These are phyloP conservation scores for Rotaria macrura DNA, from an alignment of 2,888 invertebrate species.

Conservation along the genomic window DNA sequence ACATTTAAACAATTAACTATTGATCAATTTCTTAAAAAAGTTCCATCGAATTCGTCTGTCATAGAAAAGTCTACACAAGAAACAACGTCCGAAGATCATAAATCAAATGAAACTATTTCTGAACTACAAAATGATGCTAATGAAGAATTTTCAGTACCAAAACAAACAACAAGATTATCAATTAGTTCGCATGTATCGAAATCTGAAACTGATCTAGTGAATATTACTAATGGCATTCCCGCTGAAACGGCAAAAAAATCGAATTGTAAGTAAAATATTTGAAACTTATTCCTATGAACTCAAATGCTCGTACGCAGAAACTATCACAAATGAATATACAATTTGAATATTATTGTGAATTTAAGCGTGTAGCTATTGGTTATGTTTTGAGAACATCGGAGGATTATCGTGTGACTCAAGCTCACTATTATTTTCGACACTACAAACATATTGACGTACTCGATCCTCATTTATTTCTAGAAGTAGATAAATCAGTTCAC, in stretches of 20 bases:
- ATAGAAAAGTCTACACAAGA: neutral
- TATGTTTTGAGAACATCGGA: no score
- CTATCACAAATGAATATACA: no score
- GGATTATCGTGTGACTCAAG: no score
- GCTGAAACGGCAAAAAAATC: neutral
- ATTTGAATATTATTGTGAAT: no score
- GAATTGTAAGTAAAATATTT: neutral
- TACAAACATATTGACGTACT: no score
- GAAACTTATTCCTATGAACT: no score
- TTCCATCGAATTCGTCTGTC: neutral
- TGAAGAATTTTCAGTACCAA: neutral
- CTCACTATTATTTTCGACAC: no score
- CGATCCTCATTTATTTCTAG: no score
- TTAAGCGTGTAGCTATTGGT: no score
- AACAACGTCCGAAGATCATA: neutral
- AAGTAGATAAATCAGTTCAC: no score
- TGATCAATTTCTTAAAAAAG: neutral
- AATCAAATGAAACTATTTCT: neutral
- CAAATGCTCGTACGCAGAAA: no score
- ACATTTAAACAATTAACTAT: conserved; percentile 2
- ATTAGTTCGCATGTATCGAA: neutral
- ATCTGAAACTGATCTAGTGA: neutral
- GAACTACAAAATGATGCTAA: neutral
- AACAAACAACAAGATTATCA: neutral
- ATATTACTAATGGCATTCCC: neutral